Conservation (phyloP, 2,797 vertebrate genomes). For the Pantherophis vulpinus region DNA sequence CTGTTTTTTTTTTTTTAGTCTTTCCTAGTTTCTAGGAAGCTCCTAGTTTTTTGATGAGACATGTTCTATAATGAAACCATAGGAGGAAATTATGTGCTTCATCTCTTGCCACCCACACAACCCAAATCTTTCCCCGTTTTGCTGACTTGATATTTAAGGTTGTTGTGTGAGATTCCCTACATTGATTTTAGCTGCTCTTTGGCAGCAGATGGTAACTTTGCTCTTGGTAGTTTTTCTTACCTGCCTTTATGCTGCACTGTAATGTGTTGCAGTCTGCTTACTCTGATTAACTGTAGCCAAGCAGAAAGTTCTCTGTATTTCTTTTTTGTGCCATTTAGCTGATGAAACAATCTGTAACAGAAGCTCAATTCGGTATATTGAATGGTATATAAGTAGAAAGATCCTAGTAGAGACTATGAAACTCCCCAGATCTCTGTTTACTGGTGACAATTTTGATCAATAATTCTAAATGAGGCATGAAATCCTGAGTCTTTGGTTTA, state of each 20-base stretch:
- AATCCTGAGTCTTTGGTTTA: conserved; percentile 5
- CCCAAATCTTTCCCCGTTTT: neutral
- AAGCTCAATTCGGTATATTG: neutral
- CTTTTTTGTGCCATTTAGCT: conserved; percentile 1
- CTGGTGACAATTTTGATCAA: neutral
- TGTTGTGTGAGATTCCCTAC: neutral
- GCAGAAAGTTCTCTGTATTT: neutral
- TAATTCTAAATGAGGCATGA: neutral
- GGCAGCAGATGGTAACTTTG: neutral
- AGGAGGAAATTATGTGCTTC: neutral
- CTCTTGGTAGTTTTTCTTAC: conserved; percentile 7
- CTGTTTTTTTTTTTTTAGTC: neutral
- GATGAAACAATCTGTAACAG: conserved; percentile 7
- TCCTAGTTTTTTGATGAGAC: neutral
- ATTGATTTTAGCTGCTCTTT: neutral
- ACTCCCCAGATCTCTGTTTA: neutral
- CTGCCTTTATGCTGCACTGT: neutral
- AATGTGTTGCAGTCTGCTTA: neutral
- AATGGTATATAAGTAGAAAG: neutral
- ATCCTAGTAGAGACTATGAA: neutral
- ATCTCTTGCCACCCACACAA: neutral
- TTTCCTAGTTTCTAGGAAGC: neutral
- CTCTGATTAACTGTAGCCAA: neutral
- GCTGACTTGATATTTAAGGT: neutral
- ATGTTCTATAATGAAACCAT: neutral